phyloP scores from a whole-genome alignment of 2,113 vertebrate species.

The Prionailurus viverrinus region DNA sequence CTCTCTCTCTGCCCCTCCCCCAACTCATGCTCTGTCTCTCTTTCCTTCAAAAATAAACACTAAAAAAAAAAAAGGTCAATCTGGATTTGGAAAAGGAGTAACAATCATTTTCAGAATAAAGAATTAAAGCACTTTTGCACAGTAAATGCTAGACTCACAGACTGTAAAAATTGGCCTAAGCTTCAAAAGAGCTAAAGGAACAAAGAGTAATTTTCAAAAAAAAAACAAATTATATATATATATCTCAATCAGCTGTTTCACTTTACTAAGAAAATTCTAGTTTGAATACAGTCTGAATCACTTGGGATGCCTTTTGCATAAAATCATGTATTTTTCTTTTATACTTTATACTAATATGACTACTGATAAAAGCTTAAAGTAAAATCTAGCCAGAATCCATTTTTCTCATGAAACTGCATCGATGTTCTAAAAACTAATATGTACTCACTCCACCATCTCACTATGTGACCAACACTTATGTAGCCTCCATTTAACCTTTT shows the following conservation, averaged over 20 bases:
- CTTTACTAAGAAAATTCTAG: not conserved
- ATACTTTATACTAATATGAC: not conserved
- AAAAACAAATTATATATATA: not conserved
- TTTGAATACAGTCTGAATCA: not conserved
- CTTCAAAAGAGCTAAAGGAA: not conserved
- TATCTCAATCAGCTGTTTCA: not conserved
- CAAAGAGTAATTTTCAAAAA: not conserved
- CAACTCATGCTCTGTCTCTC: too few relatives aligned
- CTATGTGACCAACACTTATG: not conserved
- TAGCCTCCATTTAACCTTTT: not conserved
- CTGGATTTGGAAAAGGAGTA: not conserved
- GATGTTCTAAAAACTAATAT: constrained; percentile 31
- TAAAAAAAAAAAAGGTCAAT: not conserved
- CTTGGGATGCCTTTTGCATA: not conserved
- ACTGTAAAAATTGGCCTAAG: not conserved
- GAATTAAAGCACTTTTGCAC: not conserved
- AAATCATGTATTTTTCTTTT: not conserved
- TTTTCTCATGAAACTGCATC: not conserved
- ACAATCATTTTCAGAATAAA: not conserved
- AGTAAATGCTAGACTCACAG: not conserved
- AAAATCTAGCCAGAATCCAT: constrained; percentile 43
- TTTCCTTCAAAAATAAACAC: too few relatives aligned
- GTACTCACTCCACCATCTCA: not conserved
- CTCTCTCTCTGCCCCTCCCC: too few relatives aligned
- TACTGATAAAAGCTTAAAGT: not conserved